Base-by-base conservation (phyloP, 2,113 vertebrate genomes). In the Clarias gariepinus region DNA sequence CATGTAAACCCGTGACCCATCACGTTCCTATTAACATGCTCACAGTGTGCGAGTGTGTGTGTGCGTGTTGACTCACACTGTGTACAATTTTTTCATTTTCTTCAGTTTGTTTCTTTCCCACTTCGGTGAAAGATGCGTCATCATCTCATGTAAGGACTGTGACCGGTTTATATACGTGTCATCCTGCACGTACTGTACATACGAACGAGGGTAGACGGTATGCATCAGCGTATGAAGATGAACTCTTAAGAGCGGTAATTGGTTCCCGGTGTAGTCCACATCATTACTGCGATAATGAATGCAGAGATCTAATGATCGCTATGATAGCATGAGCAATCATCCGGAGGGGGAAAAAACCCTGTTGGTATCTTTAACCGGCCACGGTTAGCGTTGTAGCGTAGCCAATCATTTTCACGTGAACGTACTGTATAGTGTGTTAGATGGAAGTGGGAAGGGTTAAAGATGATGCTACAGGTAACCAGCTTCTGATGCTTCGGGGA, bases 391-490 rank as follows among this genome's bases (percentile, higher is more conserved):
- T 58, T 57, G 76, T 58, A 58, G 77, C 28, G 76, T 58, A 58
- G 77, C 53, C 12, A 53, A 47, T 2, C 11, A 9, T 33, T 79
- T 52, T 52, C 4, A 5, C 30, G 28, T 77, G 28, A 16, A 57
- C 33, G 66, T 74, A 36, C 33, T 36, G 33, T 78, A 53, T 47
- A 47, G 47, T 61, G 15, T 61, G 53, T 23, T 61, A 85, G 57
- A n/a, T 36, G 69, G 58, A n/a, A 7, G 63, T 73, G 57, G 33
- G 33, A 47, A 25, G 5, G 47, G 30, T 30, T 85, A 76, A 73
- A 84, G 36, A 76, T 76, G 82, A 76, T 68, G 82, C 64, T 23
- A 3, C 28, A 82, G 63, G 55, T 68, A 87, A 83, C 16, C 19
- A 52, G 64, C 30, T n/a, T 61, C 60, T 87, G 83, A 77, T 30